Conservation (phyloP, 2,113 vertebrate genomes). For the Bambusicola thoracicus region DNA sequence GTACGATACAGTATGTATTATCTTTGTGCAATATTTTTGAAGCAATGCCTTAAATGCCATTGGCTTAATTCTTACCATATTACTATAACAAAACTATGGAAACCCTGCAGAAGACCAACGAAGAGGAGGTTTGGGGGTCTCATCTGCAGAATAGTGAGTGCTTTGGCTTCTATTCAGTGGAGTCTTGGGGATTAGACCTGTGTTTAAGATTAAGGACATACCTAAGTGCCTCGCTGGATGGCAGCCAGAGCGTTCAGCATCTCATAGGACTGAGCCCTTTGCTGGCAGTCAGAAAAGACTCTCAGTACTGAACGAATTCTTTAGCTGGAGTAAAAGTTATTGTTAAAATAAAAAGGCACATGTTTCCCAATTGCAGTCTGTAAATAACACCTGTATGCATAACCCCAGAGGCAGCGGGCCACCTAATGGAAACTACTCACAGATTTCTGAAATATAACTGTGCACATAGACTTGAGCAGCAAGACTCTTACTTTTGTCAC, state of each 20-base stretch:
- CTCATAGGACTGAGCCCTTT: background rate
- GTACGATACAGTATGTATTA: background rate
- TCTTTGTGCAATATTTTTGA: constrained; percentile 64
- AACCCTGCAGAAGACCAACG: background rate
- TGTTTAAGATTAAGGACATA: background rate
- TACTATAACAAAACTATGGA: constrained; percentile 61
- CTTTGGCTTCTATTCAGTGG: background rate
- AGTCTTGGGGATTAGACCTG: background rate
- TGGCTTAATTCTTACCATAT: constrained; percentile 74
- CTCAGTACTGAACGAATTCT: background rate
- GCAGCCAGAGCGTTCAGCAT: background rate
- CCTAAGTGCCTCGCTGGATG: background rate
- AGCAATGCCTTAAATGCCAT: constrained; percentile 69
- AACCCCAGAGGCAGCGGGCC: background rate
- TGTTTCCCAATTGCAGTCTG: background rate
- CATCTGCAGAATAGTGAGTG: background rate
- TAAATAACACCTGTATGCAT: background rate
- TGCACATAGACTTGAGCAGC: background rate
- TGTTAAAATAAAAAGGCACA: background rate
- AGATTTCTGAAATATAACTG: background rate
- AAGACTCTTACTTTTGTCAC: background rate
- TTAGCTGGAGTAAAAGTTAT: background rate
- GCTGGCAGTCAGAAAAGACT: background rate
- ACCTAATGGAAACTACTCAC: background rate
- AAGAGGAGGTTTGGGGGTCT: background rate